phyloP scores from a whole-genome alignment of 2,888 invertebrate genomes.

The Dysmachus trigonus region DNA sequence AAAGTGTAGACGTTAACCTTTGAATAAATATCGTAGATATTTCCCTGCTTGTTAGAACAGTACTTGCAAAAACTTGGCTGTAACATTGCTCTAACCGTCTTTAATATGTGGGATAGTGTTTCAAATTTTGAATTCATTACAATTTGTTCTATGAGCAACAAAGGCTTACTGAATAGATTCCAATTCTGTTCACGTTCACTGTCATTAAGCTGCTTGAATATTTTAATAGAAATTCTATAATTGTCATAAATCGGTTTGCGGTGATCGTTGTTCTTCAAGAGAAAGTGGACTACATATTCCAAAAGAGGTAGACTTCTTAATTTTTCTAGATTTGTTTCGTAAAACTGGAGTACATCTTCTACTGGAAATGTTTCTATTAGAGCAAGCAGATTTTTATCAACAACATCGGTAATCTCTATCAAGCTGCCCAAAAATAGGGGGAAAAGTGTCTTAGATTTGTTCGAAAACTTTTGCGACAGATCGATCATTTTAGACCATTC shows the following conservation, averaged over 20 bases:
- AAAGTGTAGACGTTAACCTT: neutral
- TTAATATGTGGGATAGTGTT: constrained; percentile 69
- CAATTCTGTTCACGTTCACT: constrained; percentile 71
- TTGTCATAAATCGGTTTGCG: constrained; percentile 68
- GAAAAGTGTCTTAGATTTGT: constrained; percentile 32
- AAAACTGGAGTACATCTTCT: constrained; percentile 70
- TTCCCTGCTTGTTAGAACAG: constrained; percentile 59
- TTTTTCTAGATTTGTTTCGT: constrained; percentile 71
- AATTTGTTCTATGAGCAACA: constrained; percentile 83
- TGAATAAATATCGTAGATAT: constrained; percentile 56
- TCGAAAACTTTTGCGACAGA: constrained; percentile 54
- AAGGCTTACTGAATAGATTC: constrained; percentile 74
- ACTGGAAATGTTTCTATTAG: constrained; percentile 71
- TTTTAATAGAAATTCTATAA: constrained; percentile 74
- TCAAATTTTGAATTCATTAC: constrained; percentile 87
- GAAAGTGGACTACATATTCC: constrained; percentile 72
- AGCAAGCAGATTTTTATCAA: constrained; percentile 58
- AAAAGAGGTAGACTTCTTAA: constrained; percentile 72
- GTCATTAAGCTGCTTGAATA: constrained; percentile 70
- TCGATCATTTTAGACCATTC: constrained; percentile 76
- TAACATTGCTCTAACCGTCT: neutral
- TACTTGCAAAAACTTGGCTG: constrained; percentile 54
- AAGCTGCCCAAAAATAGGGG: constrained; percentile 57
- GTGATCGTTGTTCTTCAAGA: constrained; percentile 63
- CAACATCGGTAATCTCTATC: constrained; percentile 54